phyloP scores from a whole-genome alignment of 2,113 vertebrate genomes.

The Furnarius figulus region DNA sequence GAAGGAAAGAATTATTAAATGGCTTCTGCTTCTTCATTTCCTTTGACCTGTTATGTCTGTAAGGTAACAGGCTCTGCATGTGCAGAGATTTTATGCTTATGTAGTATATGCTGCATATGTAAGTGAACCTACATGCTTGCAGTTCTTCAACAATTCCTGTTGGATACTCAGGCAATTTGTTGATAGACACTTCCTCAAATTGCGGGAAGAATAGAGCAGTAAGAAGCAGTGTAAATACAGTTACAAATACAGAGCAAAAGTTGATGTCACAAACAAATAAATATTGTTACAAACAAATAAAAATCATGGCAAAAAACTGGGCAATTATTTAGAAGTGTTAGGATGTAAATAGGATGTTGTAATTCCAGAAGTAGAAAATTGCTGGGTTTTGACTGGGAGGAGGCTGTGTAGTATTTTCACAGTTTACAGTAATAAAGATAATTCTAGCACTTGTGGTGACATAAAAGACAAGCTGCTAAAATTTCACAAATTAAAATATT shows the following conservation, averaged over 20 bases:
- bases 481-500: not conserved
- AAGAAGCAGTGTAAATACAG: not conserved
- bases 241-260: not conserved
- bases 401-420: not conserved
- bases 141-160: not conserved
- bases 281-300: not conserved
- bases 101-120: not conserved
- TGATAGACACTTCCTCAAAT: not conserved
- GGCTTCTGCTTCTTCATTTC: not conserved
- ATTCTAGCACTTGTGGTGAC: not conserved
- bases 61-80: not conserved
- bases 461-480: constrained; percentile 1
- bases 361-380: constrained; percentile 1
- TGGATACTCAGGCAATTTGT: not conserved
- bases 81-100: not conserved
- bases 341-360: not conserved
- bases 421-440: constrained; percentile 41
- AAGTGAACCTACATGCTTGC: not conserved
- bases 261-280: not conserved
- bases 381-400: not conserved
- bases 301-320: not conserved
- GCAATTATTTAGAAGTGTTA: not conserved
- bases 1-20: not conserved
- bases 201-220: not conserved
- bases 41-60: not conserved